Evolutionary conservation across 2,113 vertebrate species (phyloP).

Genomic region (Herpetotheres cachinnans): DNA sequence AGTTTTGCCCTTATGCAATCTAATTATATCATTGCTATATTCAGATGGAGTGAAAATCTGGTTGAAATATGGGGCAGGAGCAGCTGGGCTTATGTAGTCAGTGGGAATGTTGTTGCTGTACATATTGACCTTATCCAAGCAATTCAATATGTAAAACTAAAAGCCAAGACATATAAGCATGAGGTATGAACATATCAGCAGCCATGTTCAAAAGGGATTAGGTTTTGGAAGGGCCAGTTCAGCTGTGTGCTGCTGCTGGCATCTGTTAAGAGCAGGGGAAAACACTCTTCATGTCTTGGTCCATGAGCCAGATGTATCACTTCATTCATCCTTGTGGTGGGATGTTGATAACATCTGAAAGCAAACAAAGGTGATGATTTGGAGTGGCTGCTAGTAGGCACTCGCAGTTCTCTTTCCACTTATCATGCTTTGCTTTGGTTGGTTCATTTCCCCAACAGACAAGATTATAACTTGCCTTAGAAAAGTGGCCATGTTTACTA

Average conservation of each 20-base stretch:
- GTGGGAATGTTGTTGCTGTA: conserved; percentile 11
- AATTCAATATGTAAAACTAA: conserved; percentile 51
- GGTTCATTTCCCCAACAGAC: conserved; percentile 11
- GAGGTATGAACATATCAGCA: conserved; percentile 47
- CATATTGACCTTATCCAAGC: conserved; percentile 40
- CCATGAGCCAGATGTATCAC: conserved; percentile 56
- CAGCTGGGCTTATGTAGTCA: conserved; percentile 38
- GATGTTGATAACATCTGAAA: conserved; percentile 63
- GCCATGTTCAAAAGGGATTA: conserved; percentile 40
- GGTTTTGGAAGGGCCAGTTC: conserved; percentile 30
- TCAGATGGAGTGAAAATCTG: background rate
- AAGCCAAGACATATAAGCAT: conserved; percentile 48
- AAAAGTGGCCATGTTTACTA: background rate
- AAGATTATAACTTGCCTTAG: conserved; percentile 23
- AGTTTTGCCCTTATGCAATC: background rate
- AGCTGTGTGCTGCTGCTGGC: conserved; percentile 50
- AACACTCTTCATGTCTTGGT: conserved; percentile 42
- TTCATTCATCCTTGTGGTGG: conserved; percentile 52
- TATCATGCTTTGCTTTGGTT: conserved; percentile 33
- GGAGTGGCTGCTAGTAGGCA: conserved; percentile 38
- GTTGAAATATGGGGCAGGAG: conserved; percentile 14
- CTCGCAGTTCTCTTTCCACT: background rate
- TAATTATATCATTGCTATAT: background rate
- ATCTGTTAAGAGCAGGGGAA: conserved; percentile 46
- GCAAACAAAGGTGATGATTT: conserved; percentile 63